Conservation (phyloP, 2,888 invertebrate species). For the Acheta domesticus region DNA sequence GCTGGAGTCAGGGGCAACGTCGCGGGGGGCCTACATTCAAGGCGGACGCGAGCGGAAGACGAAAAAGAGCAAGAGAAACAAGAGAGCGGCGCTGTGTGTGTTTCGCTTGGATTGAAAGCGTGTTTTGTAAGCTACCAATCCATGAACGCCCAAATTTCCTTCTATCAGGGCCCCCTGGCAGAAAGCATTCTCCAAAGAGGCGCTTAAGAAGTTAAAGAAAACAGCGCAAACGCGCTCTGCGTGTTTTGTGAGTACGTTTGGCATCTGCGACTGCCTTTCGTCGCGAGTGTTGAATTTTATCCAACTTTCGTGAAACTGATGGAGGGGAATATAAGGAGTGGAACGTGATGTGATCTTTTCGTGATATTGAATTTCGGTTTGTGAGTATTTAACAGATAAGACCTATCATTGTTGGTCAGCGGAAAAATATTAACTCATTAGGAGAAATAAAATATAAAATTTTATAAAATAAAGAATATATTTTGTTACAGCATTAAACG, state of each 20-base stretch:
- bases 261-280: background rate
- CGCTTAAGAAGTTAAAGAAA: slow-evolving; percentile 7
- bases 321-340: no score
- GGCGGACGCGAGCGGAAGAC: background rate
- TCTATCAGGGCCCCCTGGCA: slow-evolving; percentile 25
- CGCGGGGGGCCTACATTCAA: background rate
- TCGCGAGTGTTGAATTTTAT: background rate
- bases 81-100: background rate
- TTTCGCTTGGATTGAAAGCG: slow-evolving; percentile 1
- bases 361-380: no score
- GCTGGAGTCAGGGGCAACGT: background rate
- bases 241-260: background rate
- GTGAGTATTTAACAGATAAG: no score
- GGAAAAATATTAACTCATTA: no score
- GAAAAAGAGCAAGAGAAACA: background rate
- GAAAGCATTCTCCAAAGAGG: background rate
- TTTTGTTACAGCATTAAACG: no score
- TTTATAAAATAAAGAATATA: no score
- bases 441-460: no score
- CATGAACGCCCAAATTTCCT: slow-evolving; percentile 35
- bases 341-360: no score
- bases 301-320: background rate
- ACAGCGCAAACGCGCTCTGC: background rate
- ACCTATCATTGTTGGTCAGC: no score
- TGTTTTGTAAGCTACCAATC: slow-evolving; percentile 29